A percentile compares a stretch with the other conserved stretches of the same genome.
phyloP scores from a whole-genome alignment of 2,113 vertebrate species.

The Phoenicopterus ruber region DNA sequence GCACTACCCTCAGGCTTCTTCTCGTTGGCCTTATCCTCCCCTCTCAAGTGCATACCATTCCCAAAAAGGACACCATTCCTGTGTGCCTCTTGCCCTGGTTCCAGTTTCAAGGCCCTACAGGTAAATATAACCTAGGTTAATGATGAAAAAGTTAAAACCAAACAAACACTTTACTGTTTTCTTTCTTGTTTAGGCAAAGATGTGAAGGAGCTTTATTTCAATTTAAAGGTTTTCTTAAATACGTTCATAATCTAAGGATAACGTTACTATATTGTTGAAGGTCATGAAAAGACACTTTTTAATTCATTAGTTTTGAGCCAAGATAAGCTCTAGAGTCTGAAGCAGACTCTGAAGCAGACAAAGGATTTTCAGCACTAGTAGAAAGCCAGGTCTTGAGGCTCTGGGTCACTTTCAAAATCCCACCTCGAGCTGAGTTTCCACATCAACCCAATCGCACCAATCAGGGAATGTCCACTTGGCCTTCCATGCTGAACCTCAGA shows the following conservation, averaged over 20 bases:
- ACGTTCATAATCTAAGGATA: neutral
- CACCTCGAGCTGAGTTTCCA: neutral
- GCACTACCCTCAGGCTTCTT: rapidly evolving
- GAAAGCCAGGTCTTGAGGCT: neutral
- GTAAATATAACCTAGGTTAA: neutral
- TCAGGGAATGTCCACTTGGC: neutral
- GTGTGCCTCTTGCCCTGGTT: neutral
- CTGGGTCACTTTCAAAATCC: neutral
- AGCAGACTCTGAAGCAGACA: neutral
- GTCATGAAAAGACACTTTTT: neutral
- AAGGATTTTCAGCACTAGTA: neutral
- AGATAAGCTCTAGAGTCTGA: neutral
- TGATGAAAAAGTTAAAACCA: neutral
- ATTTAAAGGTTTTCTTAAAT: neutral
- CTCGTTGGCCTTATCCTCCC: rapidly evolving
- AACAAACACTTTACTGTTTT: neutral
- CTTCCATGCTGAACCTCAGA: neutral
- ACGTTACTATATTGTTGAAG: neutral
- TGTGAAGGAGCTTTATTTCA: neutral
- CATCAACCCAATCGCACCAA: neutral
- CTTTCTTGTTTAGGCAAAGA: neutral
- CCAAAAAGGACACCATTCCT: neutral
- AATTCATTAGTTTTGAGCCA: neutral
- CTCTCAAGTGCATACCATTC: neutral
- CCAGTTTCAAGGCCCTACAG: neutral